Percentiles rank a stretch among this genome's conserved stretches.
Evolutionary conservation across 2,797 vertebrate genomes (phyloP).

Genomic region (Holocentrus rufus): DNA sequence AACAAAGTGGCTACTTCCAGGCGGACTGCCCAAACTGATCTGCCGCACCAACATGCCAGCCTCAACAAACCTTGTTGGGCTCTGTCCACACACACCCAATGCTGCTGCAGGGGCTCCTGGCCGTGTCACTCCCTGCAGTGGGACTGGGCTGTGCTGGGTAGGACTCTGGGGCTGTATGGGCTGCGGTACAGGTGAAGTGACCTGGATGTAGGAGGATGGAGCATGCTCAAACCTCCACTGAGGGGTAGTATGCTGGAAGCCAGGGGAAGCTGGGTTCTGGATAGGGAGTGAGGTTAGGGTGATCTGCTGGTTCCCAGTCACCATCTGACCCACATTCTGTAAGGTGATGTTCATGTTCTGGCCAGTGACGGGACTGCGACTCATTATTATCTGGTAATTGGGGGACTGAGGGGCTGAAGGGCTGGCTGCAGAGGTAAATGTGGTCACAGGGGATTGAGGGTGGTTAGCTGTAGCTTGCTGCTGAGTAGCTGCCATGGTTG

Average conservation of each 20-base stretch:
- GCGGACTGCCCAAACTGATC: conserved; percentile 89
- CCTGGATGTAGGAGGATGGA: conserved; percentile 93
- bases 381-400: conserved; percentile 96
- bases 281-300: conserved; percentile 91
- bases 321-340: conserved; percentile 92
- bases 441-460: conserved; percentile 91
- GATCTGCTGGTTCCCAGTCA: conserved; percentile 92
- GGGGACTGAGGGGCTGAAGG: conserved; percentile 96
- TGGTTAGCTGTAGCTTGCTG: conserved; percentile 84
- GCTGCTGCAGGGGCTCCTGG: conserved; percentile 84
- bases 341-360: conserved; percentile 96
- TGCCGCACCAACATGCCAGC: conserved; percentile 92
- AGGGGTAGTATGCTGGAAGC: conserved; percentile 92
- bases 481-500: conserved; percentile 75
- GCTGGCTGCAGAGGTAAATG: conserved; percentile 91
- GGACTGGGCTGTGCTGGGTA: conserved; percentile 90
- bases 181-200: conserved; percentile 92
- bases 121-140: conserved; percentile 86
- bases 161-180: conserved; percentile 95
- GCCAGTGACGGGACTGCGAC: conserved; percentile 88
- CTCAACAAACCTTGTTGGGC: conserved; percentile 93
- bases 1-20: conserved; percentile 89
- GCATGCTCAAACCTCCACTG: conserved; percentile 94
- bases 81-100: conserved; percentile 91
- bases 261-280: conserved; percentile 91